Base-by-base conservation (phyloP, 2,113 vertebrate species). In the Crypturellus undulatus region DNA sequence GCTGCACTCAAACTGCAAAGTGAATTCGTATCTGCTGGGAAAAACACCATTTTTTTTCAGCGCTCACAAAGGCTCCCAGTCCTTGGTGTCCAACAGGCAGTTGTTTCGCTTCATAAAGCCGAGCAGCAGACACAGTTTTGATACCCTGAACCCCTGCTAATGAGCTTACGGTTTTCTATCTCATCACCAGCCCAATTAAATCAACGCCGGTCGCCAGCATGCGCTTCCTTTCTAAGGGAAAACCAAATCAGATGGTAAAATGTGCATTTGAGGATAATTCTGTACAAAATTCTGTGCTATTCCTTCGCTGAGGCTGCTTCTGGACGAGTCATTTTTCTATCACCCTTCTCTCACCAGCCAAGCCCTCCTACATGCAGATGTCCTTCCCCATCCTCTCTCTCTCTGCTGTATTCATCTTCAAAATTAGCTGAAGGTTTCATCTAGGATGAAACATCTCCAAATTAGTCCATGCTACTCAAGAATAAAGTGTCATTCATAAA, bases 11-110 rank as follows among this genome's bases (percentile, higher is more conserved):
- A 15, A 56, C 28, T 56, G 28, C 16, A 56, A 56, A 56, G 22
- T 49, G 49, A 30, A 30, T 17, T 8, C 8, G 4, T 6, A 38
- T 45, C 80, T 77, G 22, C 76, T 82, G 24, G 10, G 34, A 59
- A 72, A 76, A 47, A 1, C 11, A 51, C 0, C 0, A 7, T 10
- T 34, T 75, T 62, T 43, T 43, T 14, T n/a, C 59, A 36, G 3
- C 43, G 30, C 51, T 84, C 56, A 32, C 43, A 7, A 63, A 59
- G 20, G 12, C n/a, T 84, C n/a, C 49, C 63, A 13, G 12, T 62
- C 26, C 28, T 69, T 20, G 5, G 5, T 43, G 51, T 45, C n/a
- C 64, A 87, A 14, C 11, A 19, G 4, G 65, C 42, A 38, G 5
- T 21, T 60, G 6, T 28, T 80, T 34, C 60, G 58, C 69, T 43